These are phyloP conservation scores for Hippoglossus hippoglossus DNA, from an alignment of 2,797 vertebrate species.

Conservation along the genomic window DNA sequence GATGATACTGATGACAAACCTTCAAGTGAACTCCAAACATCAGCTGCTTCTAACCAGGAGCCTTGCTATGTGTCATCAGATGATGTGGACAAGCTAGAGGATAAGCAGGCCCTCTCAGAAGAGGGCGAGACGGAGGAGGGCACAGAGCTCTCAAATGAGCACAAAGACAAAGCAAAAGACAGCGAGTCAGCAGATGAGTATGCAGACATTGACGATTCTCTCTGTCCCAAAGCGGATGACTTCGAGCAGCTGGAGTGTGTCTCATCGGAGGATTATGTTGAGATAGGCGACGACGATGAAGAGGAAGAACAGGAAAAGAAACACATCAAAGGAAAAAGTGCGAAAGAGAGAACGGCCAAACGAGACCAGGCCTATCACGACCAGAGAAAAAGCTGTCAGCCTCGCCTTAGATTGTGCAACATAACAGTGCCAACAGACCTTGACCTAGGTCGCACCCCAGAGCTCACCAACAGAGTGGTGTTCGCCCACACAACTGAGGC, in stretches of 20 bases:
- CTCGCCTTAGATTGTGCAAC: conserved; percentile 85
- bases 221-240: conserved; percentile 67
- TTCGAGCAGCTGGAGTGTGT: conserved; percentile 74
- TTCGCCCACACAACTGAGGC: conserved; percentile 87
- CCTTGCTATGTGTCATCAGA: conserved; percentile 82
- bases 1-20: conserved; percentile 70
- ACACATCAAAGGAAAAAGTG: conserved; percentile 76
- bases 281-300: conserved; percentile 86
- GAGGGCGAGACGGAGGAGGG: conserved; percentile 39
- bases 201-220: conserved; percentile 81
- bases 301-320: conserved; percentile 80
- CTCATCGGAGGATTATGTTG: conserved; percentile 86
- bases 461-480: conserved; percentile 86
- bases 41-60: conserved; percentile 72
- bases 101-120: conserved; percentile 64
- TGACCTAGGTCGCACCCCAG: conserved; percentile 81
- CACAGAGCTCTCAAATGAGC: conserved; percentile 45
- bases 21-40: conserved; percentile 52
- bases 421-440: conserved; percentile 85
- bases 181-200: conserved; percentile 81
- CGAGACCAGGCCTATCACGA: conserved; percentile 71
- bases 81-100: conserved; percentile 78
- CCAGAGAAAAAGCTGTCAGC: conserved; percentile 84
- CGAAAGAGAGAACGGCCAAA: conserved; percentile 78
- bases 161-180: conserved; percentile 62